Percentiles rank a stretch among this genome's conserved stretches.
These are phyloP conservation scores for Hormaphis cornu DNA, from an alignment of 1,140 invertebrate species.

Conservation along the genomic window DNA sequence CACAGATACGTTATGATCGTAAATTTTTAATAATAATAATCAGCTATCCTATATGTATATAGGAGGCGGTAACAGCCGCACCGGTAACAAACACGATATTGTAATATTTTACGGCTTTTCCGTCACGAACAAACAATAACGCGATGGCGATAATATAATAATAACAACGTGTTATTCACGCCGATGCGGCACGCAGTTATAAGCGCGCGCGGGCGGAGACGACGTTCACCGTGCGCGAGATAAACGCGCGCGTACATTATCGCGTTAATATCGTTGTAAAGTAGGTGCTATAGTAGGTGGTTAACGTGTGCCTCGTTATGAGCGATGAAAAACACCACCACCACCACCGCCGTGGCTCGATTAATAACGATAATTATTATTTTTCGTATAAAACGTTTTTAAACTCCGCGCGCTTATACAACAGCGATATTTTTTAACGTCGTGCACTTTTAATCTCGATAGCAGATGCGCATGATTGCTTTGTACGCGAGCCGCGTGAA, in stretches of 20 bases:
- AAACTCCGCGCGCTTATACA: too few relatives aligned
- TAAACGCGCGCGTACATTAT: background rate
- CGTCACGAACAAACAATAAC: too few relatives aligned
- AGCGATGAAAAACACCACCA: background rate
- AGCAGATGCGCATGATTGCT: background rate
- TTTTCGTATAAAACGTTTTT: background rate
- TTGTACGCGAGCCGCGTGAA: too few relatives aligned
- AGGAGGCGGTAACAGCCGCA: too few relatives aligned
- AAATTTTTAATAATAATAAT: too few relatives aligned
- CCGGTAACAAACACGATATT: too few relatives aligned
- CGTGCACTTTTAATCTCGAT: conserved; percentile 30
- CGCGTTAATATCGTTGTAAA: background rate
- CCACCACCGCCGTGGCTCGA: background rate
- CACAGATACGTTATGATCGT: too few relatives aligned
- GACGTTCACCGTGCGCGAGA: conserved; percentile 27
- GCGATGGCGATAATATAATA: too few relatives aligned
- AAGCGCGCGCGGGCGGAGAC: background rate
- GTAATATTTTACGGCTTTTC: too few relatives aligned
- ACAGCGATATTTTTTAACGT: too few relatives aligned
- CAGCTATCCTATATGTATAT: too few relatives aligned
- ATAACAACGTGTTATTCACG: conserved; percentile 1
- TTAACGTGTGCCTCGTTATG: conserved; percentile 20
- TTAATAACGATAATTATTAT: conserved; percentile 1
- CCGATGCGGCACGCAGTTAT: background rate
- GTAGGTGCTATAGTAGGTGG: conserved; percentile 24